These are phyloP conservation scores for Aradophagus sp. DNA, from an alignment of 1,140 invertebrate genomes.

Conservation along the genomic window DNA sequence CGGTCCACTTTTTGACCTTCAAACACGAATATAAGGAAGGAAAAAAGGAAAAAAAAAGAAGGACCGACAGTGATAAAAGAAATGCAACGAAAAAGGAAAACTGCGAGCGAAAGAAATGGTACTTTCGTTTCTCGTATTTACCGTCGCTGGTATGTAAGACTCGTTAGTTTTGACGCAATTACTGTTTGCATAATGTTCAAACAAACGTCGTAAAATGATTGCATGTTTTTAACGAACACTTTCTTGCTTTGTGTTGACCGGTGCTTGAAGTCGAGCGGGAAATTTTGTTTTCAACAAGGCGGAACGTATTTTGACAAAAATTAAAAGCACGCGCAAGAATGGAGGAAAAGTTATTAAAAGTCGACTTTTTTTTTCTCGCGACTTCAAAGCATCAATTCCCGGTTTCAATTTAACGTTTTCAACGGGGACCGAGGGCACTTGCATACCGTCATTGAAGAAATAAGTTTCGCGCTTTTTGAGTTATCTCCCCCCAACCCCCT, in stretches of 20 bases:
- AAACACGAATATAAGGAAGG: slow-evolving; percentile 23
- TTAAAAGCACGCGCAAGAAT: slow-evolving; percentile 40
- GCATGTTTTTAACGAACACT: slow-evolving; percentile 50
- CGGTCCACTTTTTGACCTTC: slow-evolving; percentile 28
- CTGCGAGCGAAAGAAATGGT: no score
- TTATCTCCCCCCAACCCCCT: no score
- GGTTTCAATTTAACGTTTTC: slow-evolving; percentile 69
- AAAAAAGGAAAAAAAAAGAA: slow-evolving; percentile 23
- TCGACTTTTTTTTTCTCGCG: slow-evolving; percentile 61
- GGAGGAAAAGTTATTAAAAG: slow-evolving; percentile 64
- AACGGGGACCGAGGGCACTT: slow-evolving; percentile 37
- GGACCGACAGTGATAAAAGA: no score
- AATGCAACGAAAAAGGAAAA: no score
- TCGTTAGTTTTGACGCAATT: slow-evolving; percentile 56
- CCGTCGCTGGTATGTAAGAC: slow-evolving; percentile 41
- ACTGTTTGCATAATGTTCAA: slow-evolving; percentile 57
- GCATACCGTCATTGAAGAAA: no score
- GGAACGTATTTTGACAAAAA: slow-evolving; percentile 49
- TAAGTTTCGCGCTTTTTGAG: no score
- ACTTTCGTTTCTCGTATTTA: slow-evolving; percentile 24
- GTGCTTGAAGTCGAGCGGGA: slow-evolving; percentile 35
- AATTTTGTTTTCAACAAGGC: slow-evolving; percentile 23
- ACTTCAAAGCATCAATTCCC: slow-evolving; percentile 72
- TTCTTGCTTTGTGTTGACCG: slow-evolving; percentile 41
- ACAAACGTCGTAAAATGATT: slow-evolving; percentile 49